Base-by-base conservation (phyloP, 2,888 invertebrate species). In the Dryomyza anilis region DNA sequence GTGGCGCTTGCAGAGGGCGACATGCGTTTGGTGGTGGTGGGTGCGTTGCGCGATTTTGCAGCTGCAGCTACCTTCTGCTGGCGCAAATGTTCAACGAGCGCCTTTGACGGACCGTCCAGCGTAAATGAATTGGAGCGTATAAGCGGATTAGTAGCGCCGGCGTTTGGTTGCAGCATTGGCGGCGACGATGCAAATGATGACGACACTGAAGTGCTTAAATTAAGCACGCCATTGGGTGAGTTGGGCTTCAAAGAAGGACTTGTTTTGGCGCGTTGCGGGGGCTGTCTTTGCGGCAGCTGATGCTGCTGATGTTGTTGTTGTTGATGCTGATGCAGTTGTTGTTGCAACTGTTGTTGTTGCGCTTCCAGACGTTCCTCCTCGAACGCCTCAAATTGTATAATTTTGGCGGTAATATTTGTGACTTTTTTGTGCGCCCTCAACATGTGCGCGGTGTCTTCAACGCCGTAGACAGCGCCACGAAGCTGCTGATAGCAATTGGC, bases 111-210 rank as follows among this genome's bases (percentile, higher is more conserved):
- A 23, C 87, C 85, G 0, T 93, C 88, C 53, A 94, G 81, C 1
- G 91, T 91, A 75, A 94, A 94, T 0, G 94, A 94, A 67, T 90
- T 89, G 74, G 91, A 91, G 58, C 93, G 85, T 12, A 89, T 85
- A 63, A 91, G 79, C 70, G 84, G 81, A 5, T 68, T 69, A n/a
- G n/a, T n/a, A n/a, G n/a, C n/a, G n/a, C n/a, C n/a, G n/a, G n/a
- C 36, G 46, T 53, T 39, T n/a, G n/a, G n/a, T n/a, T n/a, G n/a
- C n/a, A n/a, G n/a, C n/a, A n/a, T n/a, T n/a, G n/a, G n/a, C 39
- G 10, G 27, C 50, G 23, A 25, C 12, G 39, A 5, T 7, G 39
- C 12, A 39, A 4, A n/a, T 2, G 39, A 7, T 3, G 39, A 39
- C 43, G 5, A 43, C 16, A 43, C 16, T 7, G 43, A 6, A 16